Conservation (phyloP, 2,797 vertebrate genomes). For the Chiropotes sagulatus region DNA sequence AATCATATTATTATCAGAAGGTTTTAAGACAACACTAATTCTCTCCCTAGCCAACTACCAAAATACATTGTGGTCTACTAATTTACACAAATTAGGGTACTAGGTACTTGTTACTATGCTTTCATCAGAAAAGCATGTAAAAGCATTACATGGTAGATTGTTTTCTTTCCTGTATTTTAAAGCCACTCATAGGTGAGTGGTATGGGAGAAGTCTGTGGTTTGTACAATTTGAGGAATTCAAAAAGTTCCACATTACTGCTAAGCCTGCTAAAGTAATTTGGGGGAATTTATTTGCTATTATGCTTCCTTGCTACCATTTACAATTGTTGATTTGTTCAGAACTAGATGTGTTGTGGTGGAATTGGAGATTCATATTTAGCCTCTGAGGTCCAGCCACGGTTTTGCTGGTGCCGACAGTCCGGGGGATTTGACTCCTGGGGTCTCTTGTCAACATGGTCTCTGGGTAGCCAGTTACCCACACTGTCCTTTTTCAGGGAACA, state of each 20-base stretch:
- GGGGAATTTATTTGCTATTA: not conserved
- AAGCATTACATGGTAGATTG: not conserved
- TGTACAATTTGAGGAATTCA: not conserved
- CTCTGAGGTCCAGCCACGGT: not conserved
- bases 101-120: not conserved
- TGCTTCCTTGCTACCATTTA: not conserved
- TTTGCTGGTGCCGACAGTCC: not conserved
- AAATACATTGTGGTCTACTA: not conserved
- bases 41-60: not conserved
- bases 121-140: not conserved
- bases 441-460: not conserved
- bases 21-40: not conserved
- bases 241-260: not conserved
- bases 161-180: not conserved
- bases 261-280: not conserved
- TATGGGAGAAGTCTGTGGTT: not conserved
- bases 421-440: not conserved
- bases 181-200: not conserved
- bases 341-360: not conserved
- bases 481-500: not conserved
- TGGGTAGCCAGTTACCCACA: not conserved
- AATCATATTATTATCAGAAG: not conserved
- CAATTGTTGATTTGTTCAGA: slow-evolving; percentile 5
- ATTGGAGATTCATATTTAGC: not conserved
- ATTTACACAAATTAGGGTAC: not conserved